These are phyloP conservation scores for Prionailurus viverrinus DNA, from an alignment of 2,113 vertebrate species.

Conservation along the genomic window DNA sequence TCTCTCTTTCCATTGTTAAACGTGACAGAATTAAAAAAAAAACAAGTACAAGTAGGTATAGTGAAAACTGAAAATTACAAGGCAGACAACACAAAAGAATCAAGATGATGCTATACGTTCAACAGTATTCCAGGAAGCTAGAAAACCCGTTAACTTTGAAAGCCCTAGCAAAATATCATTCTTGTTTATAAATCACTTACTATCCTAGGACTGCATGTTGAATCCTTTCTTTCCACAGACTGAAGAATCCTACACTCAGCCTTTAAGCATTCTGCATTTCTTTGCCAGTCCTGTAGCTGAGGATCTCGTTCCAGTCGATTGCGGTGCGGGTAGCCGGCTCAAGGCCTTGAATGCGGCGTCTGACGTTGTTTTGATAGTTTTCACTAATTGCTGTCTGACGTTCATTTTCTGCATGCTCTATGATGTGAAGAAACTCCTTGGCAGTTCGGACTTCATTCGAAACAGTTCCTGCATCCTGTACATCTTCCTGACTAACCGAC, in stretches of 20 bases:
- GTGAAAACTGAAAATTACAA: constrained; percentile 82
- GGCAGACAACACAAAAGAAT: constrained; percentile 84
- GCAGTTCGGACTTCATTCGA: too few species aligned
- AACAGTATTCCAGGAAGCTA: constrained; percentile 85
- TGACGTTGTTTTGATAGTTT: constrained; percentile 60
- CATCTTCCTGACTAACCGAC: too few species aligned
- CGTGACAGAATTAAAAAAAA: constrained; percentile 76
- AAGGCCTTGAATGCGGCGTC: constrained; percentile 98
- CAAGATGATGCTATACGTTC: constrained; percentile 84
- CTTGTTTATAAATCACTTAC: constrained; percentile 87
- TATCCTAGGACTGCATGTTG: constrained; percentile 85
- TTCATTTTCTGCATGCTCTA: too few species aligned
- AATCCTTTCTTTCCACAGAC: constrained; percentile 79
- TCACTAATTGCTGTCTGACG: too few species aligned
- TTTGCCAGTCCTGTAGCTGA: constrained; percentile 99
- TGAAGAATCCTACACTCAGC: constrained; percentile 66
- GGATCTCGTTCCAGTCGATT: constrained; percentile 99
- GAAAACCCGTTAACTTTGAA: constrained; percentile 89
- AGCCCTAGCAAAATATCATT: constrained; percentile 88
- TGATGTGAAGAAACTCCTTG: too few species aligned
- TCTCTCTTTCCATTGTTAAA: constrained; percentile 66
- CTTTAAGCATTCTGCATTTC: constrained; percentile 96
- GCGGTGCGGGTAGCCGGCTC: constrained; percentile 97
- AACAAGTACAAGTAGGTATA: constrained; percentile 80
- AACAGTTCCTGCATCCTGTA: too few species aligned